Evolutionary conservation across 2,113 vertebrate genomes (phyloP).

Genomic region (Rhea americana): DNA sequence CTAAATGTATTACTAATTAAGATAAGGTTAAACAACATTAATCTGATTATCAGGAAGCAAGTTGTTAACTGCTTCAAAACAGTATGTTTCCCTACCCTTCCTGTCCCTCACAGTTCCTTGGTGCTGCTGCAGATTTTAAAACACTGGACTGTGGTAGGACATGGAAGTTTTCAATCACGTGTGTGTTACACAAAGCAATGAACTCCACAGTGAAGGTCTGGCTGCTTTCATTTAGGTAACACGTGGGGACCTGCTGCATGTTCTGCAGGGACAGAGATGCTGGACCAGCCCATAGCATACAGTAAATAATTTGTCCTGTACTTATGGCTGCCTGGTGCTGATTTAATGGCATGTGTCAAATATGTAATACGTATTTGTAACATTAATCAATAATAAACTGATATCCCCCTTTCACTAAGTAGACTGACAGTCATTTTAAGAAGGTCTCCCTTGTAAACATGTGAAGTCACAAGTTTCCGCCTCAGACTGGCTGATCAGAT

Average conservation of each 20-base stretch:
- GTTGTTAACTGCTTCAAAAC: conserved; percentile 41
- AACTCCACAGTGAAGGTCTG: not conserved
- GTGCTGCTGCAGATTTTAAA: not conserved
- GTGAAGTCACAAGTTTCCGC: not conserved
- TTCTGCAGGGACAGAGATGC: not conserved
- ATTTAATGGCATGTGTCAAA: not conserved
- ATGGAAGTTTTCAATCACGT: not conserved
- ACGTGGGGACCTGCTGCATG: fast-evolving
- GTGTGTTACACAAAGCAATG: not conserved
- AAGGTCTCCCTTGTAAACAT: not conserved
- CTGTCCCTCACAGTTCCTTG: not conserved
- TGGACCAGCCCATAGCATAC: not conserved
- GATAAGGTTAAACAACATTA: conserved; percentile 39
- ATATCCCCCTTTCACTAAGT: not conserved
- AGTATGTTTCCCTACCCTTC: not conserved
- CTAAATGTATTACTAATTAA: conserved; percentile 29
- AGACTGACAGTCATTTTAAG: not conserved
- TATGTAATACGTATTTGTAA: not conserved
- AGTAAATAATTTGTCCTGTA: not conserved
- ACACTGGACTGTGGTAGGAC: not conserved
- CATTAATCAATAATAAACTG: not conserved
- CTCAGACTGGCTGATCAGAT: not conserved
- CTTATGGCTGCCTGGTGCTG: not conserved
- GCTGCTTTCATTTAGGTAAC: not conserved
- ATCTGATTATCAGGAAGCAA: conserved; percentile 30